Evolutionary conservation across 2,888 invertebrate species (phyloP).

Genomic region (Dasypogon diadema): DNA sequence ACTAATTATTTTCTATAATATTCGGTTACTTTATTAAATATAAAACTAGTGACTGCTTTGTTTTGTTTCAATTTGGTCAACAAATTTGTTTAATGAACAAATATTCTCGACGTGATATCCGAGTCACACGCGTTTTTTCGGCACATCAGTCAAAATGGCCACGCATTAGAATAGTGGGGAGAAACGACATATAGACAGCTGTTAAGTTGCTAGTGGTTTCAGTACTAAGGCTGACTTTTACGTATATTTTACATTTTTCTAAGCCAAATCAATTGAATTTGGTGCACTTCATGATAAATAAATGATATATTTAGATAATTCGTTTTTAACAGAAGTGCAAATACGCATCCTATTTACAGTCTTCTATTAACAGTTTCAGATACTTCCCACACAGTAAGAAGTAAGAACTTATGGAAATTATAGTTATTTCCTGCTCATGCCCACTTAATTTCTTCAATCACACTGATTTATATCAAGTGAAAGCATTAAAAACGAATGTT

Average conservation of each 20-base stretch:
- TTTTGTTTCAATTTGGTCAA: slow-evolving; percentile 47
- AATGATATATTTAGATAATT: too few species aligned
- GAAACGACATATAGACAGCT: slow-evolving; percentile 21
- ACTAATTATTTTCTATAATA: slow-evolving; percentile 32
- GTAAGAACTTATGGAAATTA: too few species aligned
- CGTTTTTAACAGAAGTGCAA: too few species aligned
- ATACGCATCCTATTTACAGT: too few species aligned
- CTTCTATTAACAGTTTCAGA: too few species aligned
- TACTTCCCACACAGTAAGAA: too few species aligned
- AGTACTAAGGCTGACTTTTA: too few species aligned
- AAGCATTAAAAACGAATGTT: too few species aligned
- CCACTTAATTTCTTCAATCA: too few species aligned
- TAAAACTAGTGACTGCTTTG: slow-evolving; percentile 49
- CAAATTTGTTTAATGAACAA: slow-evolving; percentile 30
- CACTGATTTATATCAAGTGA: background rate
- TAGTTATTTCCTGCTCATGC: too few species aligned
- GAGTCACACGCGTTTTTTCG: slow-evolving; percentile 59
- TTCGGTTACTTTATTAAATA: slow-evolving; percentile 27
- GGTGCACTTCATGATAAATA: too few species aligned
- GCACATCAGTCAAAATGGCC: slow-evolving; percentile 65
- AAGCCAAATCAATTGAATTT: background rate
- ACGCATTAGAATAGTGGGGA: slow-evolving; percentile 58
- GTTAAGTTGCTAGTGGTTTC: slow-evolving; percentile 43
- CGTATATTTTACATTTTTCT: too few species aligned
- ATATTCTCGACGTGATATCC: slow-evolving; percentile 57